Evolutionary conservation across 2,888 invertebrate species (phyloP).

Genomic region (Dyspetes luteomarginatus): DNA sequence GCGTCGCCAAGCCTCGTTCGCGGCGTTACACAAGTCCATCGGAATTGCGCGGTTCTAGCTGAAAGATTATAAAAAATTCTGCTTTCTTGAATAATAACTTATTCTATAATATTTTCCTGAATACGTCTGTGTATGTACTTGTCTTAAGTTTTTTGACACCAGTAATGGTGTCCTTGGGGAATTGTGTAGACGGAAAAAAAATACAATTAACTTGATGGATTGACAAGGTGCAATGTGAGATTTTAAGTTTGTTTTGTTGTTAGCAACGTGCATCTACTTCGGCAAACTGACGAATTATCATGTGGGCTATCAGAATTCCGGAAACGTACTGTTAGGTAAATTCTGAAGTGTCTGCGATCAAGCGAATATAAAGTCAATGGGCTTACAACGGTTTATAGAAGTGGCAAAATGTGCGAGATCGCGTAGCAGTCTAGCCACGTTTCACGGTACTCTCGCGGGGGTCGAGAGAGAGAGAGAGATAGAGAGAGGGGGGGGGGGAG

Average conservation of each 20-base stretch:
- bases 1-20: too few species aligned
- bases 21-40: too few species aligned
- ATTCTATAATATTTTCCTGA: too few species aligned
- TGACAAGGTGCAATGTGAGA: neutral
- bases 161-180: too few species aligned
- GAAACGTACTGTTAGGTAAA: conserved; percentile 77
- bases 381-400: conserved; percentile 7
- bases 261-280: neutral
- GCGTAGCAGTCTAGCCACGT: conserved; percentile 72
- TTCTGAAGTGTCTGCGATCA: conserved; percentile 74
- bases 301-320: conserved; percentile 74
- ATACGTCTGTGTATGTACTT: too few species aligned
- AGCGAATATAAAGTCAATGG: conserved; percentile 28
- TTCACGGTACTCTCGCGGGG: conserved; percentile 33
- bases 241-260: too few species aligned
- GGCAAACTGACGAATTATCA: conserved; percentile 65
- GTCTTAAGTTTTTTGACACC: too few species aligned
- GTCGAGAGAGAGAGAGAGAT: neutral
- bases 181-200: neutral
- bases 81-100: too few species aligned
- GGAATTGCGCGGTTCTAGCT: too few species aligned
- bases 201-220: neutral
- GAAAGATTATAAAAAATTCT: too few species aligned
- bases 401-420: conserved; percentile 53
- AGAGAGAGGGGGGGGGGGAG: neutral